Percentiles rank a stretch among this genome's conserved stretches.
These are phyloP conservation scores for Phengaris arion DNA, from an alignment of 2,888 invertebrate genomes.

Conservation along the genomic window DNA sequence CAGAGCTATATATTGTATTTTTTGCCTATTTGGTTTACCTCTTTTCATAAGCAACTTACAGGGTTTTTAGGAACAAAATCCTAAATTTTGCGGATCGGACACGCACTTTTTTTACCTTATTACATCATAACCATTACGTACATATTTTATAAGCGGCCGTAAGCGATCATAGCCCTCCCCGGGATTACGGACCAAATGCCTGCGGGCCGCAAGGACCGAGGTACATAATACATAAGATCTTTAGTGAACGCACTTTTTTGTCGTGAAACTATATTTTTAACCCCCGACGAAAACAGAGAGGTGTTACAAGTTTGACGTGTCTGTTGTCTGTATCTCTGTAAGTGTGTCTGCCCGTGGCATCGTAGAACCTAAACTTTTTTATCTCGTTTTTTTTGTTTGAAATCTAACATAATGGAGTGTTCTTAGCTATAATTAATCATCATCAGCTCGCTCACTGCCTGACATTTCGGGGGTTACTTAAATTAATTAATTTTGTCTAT, in stretches of 20 bases:
- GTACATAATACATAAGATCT: constrained; percentile 14
- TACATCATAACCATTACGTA: background rate
- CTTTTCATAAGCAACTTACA: background rate
- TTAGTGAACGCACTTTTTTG: constrained; percentile 7
- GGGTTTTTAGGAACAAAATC: background rate
- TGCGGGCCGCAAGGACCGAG: too few species aligned
- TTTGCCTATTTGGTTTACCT: background rate
- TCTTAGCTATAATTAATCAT: too few species aligned
- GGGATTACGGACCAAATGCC: background rate
- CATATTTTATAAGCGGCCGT: constrained; percentile 19
- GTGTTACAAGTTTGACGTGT: too few species aligned
- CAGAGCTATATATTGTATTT: background rate
- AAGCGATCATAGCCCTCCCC: constrained; percentile 3
- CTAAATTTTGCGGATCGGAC: background rate
- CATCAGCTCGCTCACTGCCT: too few species aligned
- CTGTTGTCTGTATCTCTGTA: too few species aligned
- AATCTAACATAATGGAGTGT: too few species aligned
- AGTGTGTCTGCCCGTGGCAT: too few species aligned
- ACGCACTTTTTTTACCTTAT: constrained; percentile 10
- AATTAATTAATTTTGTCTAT: too few species aligned
- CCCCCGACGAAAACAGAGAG: too few species aligned
- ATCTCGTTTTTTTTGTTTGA: too few species aligned
- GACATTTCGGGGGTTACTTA: too few species aligned
- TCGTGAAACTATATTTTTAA: background rate
- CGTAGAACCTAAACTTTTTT: too few species aligned